Evolutionary conservation across 1,140 invertebrate genomes (phyloP), one percentile per base, ranked within the genome.

Genomic region (Nasonia giraulti): DNA sequence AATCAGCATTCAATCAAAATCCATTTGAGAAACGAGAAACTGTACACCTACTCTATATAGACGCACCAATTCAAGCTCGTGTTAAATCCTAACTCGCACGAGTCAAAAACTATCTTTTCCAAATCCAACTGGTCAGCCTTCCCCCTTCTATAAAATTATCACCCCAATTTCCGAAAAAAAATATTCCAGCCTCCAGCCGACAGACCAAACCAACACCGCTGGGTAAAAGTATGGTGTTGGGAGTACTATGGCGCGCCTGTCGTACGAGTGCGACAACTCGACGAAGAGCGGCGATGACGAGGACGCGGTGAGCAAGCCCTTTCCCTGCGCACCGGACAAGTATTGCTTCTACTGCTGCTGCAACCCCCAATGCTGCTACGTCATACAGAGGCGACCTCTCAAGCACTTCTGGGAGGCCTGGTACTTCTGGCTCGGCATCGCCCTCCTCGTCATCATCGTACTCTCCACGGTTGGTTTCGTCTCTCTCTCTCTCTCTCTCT

Each of bases 381-480:
- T 91, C 31, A 85, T 92, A 55, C 91, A 91, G 84, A 87, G 87
- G 80, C 89, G 87, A 80, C 87, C 91, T 66, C 88, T 89, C 50
- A 90, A 90, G 85, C 89, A 91, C 40, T 86, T 91, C 66, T 92
- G 90, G 90, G 91, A 92, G 83, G 88, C 88, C 40, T 92, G 91
- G 91, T 92, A 92, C 84, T 91, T 91, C 80, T 91, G 91, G 91
- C 86, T 92, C 2, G 90, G 91, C 40, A 71, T 91, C 86, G 90
- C 87, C 20, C 87, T 91, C 12, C 86, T 91, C 50, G 74, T 88
- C 86, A 87, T 91, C 80, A 90, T 91, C 85, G 78, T 91, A 31
- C 81, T 91, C 17, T 90, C 87, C 71, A 91, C 89, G 85, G 91
- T 91, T 69, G 89, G 88, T 81, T 80, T 20, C 10, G 14, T 66